Percentiles rank a stretch among this genome's conserved stretches.
Conservation (phyloP, 2,113 vertebrate genomes). For the Myotis brandtii region DNA sequence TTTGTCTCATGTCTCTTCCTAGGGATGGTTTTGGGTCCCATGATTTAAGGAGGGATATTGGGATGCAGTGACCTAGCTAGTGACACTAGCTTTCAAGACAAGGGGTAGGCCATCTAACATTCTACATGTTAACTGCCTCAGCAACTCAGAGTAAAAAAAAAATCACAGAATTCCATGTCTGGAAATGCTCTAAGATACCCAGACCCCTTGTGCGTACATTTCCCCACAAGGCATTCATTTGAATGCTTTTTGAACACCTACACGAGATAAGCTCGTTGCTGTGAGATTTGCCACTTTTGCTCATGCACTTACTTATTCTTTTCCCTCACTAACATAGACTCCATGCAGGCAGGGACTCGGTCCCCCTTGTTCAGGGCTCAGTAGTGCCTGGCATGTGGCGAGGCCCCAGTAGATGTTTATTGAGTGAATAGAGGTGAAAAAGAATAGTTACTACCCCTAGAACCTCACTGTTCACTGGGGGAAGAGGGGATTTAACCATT, state of each 20-base stretch:
- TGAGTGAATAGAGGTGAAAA: background rate
- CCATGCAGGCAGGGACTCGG: background rate
- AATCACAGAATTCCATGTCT: background rate
- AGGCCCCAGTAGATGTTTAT: background rate
- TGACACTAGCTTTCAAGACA: background rate
- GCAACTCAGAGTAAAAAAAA: too few species aligned
- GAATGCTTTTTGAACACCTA: background rate
- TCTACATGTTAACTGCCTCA: background rate
- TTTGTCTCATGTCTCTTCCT: background rate
- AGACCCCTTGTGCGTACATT: fast-evolving
- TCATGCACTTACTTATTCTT: background rate
- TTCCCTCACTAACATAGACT: background rate
- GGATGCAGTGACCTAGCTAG: background rate
- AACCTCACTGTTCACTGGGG: background rate
- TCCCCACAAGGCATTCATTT: background rate
- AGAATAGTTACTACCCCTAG: background rate
- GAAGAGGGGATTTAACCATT: background rate
- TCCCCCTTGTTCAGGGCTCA: background rate
- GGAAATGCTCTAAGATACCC: background rate
- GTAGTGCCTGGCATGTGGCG: background rate
- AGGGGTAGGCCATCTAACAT: background rate
- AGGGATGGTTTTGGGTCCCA: background rate
- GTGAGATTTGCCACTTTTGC: background rate
- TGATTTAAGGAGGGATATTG: background rate
- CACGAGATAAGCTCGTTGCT: background rate